Conservation (phyloP, 2,888 invertebrate species). For the Acrobasis repandana region DNA sequence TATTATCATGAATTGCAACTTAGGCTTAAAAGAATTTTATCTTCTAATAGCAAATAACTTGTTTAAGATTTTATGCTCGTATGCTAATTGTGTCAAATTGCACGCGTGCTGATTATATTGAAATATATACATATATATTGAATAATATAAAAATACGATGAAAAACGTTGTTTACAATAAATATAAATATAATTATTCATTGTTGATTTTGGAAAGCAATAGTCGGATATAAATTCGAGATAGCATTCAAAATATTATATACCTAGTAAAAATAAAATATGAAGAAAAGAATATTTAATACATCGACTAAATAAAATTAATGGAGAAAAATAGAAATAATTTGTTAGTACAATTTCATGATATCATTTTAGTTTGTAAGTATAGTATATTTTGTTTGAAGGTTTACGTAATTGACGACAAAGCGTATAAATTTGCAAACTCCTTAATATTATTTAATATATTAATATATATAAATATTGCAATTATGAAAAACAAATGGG, state of each 20-base stretch:
- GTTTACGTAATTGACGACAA: constrained; percentile 22
- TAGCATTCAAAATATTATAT: constrained; percentile 34
- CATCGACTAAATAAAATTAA: constrained; percentile 40
- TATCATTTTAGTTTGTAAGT: constrained; percentile 53
- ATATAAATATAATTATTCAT: constrained; percentile 39
- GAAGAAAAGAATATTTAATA: constrained; percentile 36
- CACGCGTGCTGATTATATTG: constrained; percentile 70
- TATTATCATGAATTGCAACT: constrained; percentile 58
- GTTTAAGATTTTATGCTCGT: constrained; percentile 69
- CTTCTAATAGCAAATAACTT: constrained; percentile 52
- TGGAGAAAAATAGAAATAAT: constrained; percentile 32
- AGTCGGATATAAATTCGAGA: constrained; percentile 32
- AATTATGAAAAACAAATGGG: background rate
- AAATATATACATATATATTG: constrained; percentile 46
- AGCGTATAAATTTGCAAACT: constrained; percentile 19
- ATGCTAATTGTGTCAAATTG: constrained; percentile 74
- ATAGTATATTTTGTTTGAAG: constrained; percentile 35
- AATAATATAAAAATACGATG: constrained; percentile 36
- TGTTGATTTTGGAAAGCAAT: constrained; percentile 47
- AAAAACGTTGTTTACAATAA: constrained; percentile 41
- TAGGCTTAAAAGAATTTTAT: constrained; percentile 69
- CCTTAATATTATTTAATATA: constrained; percentile 23
- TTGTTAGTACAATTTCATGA: constrained; percentile 50
- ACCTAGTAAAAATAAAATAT: constrained; percentile 36
- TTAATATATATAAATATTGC: too few relatives aligned